These are phyloP conservation scores for Sthenelais limicola DNA, from an alignment of 2,888 invertebrate genomes.

Conservation along the genomic window DNA sequence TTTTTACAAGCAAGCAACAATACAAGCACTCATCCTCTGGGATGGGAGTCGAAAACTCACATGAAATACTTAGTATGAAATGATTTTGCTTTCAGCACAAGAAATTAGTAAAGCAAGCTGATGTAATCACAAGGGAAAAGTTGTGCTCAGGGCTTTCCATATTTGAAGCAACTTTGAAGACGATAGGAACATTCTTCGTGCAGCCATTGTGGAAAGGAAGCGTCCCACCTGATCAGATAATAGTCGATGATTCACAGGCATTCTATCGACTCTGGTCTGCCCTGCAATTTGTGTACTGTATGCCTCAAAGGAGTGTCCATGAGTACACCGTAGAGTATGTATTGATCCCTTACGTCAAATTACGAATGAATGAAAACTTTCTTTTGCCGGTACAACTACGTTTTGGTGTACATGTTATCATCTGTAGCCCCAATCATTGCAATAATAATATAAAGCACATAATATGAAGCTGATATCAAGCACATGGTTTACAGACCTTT, in stretches of 20 bases:
- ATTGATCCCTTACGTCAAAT: not conserved
- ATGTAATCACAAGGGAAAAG: slow-evolving; percentile 93
- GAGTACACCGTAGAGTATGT: slow-evolving; percentile 55
- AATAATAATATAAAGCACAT: too few species aligned
- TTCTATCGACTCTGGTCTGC: slow-evolving; percentile 96
- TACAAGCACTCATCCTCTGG: too few species aligned
- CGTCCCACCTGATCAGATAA: slow-evolving; percentile 85
- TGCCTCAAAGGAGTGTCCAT: slow-evolving; percentile 79
- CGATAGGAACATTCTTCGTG: slow-evolving; percentile 74
- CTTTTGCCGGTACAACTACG: too few species aligned
- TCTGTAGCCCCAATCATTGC: too few species aligned
- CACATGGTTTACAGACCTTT: too few species aligned
- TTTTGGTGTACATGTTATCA: too few species aligned
- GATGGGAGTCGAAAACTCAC: too few species aligned
- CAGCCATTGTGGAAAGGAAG: slow-evolving; percentile 43
- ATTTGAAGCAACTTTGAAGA: slow-evolving; percentile 91
- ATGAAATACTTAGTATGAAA: too few species aligned
- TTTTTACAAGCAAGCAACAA: too few species aligned
- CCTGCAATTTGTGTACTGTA: slow-evolving; percentile 95
- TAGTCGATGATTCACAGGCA: slow-evolving; percentile 94
- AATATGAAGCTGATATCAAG: too few species aligned
- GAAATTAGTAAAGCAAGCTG: slow-evolving; percentile 75
- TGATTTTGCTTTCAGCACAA: too few species aligned
- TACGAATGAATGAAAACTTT: too few species aligned
- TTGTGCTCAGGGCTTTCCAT: slow-evolving; percentile 96